Evolutionary conservation across 2,888 invertebrate genomes (phyloP).

Genomic region (Tromatobia lineatoria): DNA sequence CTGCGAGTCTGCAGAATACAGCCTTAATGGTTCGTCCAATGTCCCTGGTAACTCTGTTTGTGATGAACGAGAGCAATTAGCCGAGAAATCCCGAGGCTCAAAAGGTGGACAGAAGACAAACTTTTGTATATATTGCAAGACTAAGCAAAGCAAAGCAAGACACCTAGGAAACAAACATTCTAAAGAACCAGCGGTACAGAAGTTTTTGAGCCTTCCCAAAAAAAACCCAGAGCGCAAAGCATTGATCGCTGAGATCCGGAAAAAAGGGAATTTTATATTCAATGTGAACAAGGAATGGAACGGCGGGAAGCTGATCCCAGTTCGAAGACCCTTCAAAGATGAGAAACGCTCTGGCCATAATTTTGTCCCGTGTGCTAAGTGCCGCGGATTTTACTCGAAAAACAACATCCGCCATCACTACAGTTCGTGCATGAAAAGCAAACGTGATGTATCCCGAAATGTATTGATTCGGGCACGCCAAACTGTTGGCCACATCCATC

Average conservation of each 20-base stretch:
- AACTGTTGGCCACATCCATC: background rate
- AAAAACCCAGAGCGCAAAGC: slow-evolving; percentile 37
- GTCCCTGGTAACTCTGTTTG: slow-evolving; percentile 40
- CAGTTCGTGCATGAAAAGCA: background rate
- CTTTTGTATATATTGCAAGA: slow-evolving; percentile 59
- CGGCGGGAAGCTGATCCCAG: slow-evolving; percentile 68
- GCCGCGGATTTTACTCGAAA: slow-evolving; percentile 69
- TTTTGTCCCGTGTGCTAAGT: slow-evolving; percentile 66
- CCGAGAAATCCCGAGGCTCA: slow-evolving; percentile 48
- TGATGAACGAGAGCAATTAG: slow-evolving; percentile 27
- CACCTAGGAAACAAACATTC: slow-evolving; percentile 48
- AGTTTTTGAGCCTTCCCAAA: slow-evolving; percentile 53
- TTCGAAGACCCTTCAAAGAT: slow-evolving; percentile 64
- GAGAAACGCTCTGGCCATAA: slow-evolving; percentile 53
- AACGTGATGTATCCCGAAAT: background rate
- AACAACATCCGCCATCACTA: slow-evolving; percentile 66
- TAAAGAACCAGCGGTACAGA: slow-evolving; percentile 49
- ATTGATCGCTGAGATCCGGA: slow-evolving; percentile 64
- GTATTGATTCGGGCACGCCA: background rate
- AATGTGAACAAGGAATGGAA: slow-evolving; percentile 68
- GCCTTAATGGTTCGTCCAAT: slow-evolving; percentile 15
- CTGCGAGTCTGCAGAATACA: slow-evolving; percentile 8
- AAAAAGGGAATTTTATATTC: slow-evolving; percentile 69
- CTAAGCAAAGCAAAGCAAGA: slow-evolving; percentile 55
- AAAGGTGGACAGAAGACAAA: slow-evolving; percentile 54